Evolutionary conservation across 2,888 invertebrate genomes (phyloP), one percentile per base, ranked within the genome.

Genomic region (Ennomos quercinarius): DNA sequence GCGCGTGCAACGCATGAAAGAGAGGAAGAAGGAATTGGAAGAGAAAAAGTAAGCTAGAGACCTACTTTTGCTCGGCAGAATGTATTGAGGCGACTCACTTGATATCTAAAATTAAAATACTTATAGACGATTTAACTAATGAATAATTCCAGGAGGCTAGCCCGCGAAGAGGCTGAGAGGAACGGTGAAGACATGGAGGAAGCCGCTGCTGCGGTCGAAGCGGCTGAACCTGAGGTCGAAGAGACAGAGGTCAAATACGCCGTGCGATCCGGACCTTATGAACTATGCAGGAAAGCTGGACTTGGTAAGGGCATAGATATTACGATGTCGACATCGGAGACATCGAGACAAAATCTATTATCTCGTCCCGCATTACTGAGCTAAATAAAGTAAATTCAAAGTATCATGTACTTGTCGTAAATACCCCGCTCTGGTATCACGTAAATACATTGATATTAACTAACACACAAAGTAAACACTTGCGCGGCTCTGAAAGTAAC

Each of bases 241-340:
- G 94, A 94, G 0, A 93, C 94, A 8, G 94, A 94, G 1, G 93
- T 98, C 34, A 98, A 98, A 82, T 97, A 97, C 76, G 97, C 98
- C 0, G 95, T 96, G 50, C 93, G 98, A 60, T 96, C 96, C 43
- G 98, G 98, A 1, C 96, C 98, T 0, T 99, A 99, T 80, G 95
- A 96, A 40, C 94, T 98, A 67, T 98, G 98, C 75, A 93, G 95
- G 52, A 96, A 96, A 81, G 97, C 97, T 2, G 98, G 98, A 27
- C 94, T 98, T 10, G 95, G 95, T 94, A 67, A 79, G 83, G 27
- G 17, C 17, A 17, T 4, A 17, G 4, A 17, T 17, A 17, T 17
- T 17, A 17, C 4, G 4, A 17, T 17, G 17, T 2, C 17, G 17
- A 17, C 17, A 4, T 17, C 17, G 17, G 4, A 1, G 4, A 17